A percentile compares a stretch with the other conserved stretches of the same genome.
Conservation (phyloP, 1,140 invertebrate genomes). For the Pseudomyrmex gracilis region DNA sequence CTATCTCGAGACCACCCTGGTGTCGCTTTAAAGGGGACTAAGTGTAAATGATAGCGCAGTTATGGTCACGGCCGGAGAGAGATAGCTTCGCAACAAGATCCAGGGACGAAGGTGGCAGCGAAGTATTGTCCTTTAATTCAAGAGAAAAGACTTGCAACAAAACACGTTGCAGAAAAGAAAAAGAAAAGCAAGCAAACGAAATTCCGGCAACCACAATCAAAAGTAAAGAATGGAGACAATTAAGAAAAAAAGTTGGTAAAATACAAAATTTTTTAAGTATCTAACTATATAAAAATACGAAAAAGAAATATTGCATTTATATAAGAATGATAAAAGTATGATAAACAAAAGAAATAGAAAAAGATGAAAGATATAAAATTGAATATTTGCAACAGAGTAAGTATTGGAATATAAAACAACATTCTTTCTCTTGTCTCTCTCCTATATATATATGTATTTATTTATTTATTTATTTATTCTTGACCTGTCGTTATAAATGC, state of each 20-base stretch:
- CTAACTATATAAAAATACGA: neutral
- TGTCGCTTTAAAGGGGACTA: slow-evolving; percentile 72
- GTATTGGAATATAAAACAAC: too few relatives aligned
- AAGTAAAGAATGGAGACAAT: neutral
- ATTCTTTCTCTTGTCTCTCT: too few relatives aligned
- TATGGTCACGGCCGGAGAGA: slow-evolving; percentile 73
- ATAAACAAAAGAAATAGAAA: too few relatives aligned
- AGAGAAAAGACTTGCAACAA: slow-evolving; percentile 64
- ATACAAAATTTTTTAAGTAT: neutral
- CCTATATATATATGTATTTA: too few relatives aligned
- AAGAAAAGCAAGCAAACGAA: slow-evolving; percentile 45
- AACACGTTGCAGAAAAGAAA: neutral
- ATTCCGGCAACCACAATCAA: slow-evolving; percentile 26
- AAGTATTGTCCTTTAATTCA: slow-evolving; percentile 49
- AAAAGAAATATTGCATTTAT: neutral
- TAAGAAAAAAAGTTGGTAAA: neutral
- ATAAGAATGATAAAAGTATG: too few relatives aligned
- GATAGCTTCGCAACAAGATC: slow-evolving; percentile 62
- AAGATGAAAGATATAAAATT: neutral
- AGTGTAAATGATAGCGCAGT: slow-evolving; percentile 84
- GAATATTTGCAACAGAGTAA: neutral
- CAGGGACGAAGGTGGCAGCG: neutral
- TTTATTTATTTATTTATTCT: neutral
- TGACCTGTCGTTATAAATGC: neutral
- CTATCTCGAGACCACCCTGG: slow-evolving; percentile 73